Evolutionary conservation across 1,140 invertebrate genomes (phyloP), one percentile per base, ranked within the genome.

Genomic region (Zaprionus kolodkinae): DNA sequence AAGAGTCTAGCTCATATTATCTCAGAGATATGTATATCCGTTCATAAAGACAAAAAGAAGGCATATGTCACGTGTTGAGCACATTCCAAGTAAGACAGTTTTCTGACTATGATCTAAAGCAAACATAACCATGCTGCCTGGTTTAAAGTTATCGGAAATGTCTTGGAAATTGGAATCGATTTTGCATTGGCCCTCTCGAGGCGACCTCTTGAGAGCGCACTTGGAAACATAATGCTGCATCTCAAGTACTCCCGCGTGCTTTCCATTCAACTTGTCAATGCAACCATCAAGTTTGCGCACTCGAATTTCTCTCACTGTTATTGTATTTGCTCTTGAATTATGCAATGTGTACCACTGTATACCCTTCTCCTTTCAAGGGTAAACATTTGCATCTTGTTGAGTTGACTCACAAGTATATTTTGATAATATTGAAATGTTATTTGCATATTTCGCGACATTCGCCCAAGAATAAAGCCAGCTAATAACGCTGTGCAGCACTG

Each of bases 331-430:
- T 86, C 85, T 79, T 83, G 76, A 82, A 83, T 87, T 87, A 79
- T 79, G 72, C 72, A 87, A 76, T 57, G 75, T 86, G 78, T 59
- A 30, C 27, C 27, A 30, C 27, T 3, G 27, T 6, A 4, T 30
- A 30, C 1, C 27, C 27, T 30, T 56, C 25, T 11, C 2, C 6
- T 33, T 21, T 6, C 17, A 21, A 64, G 50, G 62, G 72, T 66
- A 68, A 87, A 80, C 76, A 87, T 87, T 87, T 87, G 83, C 72
- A 79, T 82, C 77, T 73, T 79, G 77, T 55, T 74, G 64, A 82
- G 73, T 82, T 71, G 72, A 79, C 63, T 70, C 48, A 25, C 62
- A 72, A 73, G 72, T 76, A 80, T 85, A 80, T 85, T 76, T 72
- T 56, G 69, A 79, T 72, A 81, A 75, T 75, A 79, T 86, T 74